Evolutionary conservation across 1,140 invertebrate genomes (phyloP).

Genomic region (Thaumetopoea pityocampa): DNA sequence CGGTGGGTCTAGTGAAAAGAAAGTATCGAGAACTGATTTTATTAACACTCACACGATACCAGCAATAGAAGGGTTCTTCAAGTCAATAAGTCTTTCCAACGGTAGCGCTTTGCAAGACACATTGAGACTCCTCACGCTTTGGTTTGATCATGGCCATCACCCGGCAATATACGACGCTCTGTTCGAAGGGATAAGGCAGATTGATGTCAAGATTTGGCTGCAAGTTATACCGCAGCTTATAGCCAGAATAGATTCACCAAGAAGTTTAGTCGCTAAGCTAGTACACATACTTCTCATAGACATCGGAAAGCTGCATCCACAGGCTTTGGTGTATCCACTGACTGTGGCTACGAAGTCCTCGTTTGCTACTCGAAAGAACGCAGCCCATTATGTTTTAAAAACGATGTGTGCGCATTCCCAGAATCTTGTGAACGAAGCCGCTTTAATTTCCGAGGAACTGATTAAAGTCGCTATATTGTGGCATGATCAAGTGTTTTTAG

Average conservation of each 20-base stretch:
- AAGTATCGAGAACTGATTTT: constrained; percentile 69
- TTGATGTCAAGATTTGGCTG: constrained; percentile 98
- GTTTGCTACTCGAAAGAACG: constrained; percentile 86
- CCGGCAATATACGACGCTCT: constrained; percentile 95
- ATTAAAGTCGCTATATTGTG: constrained; percentile 99
- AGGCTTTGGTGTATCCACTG: constrained; percentile 97
- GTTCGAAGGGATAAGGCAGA: constrained; percentile 91
- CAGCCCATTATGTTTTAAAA: constrained; percentile 96
- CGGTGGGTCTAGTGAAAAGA: constrained; percentile 49
- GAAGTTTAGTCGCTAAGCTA: constrained; percentile 89
- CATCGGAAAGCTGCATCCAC: constrained; percentile 92
- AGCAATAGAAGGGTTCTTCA: constrained; percentile 97
- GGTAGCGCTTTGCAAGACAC: constrained; percentile 98
- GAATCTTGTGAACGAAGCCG: constrained; percentile 94
- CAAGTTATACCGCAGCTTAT: constrained; percentile 99
- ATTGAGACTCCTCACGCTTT: constrained; percentile 91
- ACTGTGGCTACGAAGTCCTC: constrained; percentile 98
- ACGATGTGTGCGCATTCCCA: constrained; percentile 96
- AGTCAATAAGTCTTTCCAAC: constrained; percentile 93
- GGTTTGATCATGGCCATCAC: constrained; percentile 97
- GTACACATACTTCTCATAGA: constrained; percentile 96
- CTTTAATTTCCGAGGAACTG: constrained; percentile 96
- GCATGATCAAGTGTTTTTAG: constrained; percentile 99
- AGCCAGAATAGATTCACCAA: constrained; percentile 96
- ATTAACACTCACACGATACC: constrained; percentile 92